phyloP scores from a whole-genome alignment of 2,797 vertebrate genomes.

The Oryzias dopingdopingensis region DNA sequence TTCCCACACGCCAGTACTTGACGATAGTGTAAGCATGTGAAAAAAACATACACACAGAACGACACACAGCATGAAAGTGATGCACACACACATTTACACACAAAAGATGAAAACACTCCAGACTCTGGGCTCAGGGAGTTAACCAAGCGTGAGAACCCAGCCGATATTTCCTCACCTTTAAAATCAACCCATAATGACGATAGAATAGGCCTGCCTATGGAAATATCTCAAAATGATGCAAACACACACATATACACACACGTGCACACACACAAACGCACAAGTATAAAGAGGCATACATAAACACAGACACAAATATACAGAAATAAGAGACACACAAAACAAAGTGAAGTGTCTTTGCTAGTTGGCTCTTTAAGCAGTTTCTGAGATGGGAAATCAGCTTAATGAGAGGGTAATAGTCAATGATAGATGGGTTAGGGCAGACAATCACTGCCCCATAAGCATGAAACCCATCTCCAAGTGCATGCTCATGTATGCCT shows the following conservation, averaged over 20 bases:
- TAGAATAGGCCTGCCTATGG: constrained; percentile 78
- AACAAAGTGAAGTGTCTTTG: constrained; percentile 62
- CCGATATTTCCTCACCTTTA: constrained; percentile 77
- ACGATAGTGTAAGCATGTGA: constrained; percentile 52
- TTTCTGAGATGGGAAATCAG: constrained; percentile 75
- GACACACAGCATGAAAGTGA: constrained; percentile 20
- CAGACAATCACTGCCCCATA: constrained; percentile 80
- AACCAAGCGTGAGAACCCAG: constrained; percentile 77
- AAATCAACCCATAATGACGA: constrained; percentile 74
- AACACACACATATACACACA: constrained; percentile 17
- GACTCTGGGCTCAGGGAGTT: constrained; percentile 71
- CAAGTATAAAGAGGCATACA: constrained; percentile 38
- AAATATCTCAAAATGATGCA: constrained; percentile 68
- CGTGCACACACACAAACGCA: constrained; percentile 32
- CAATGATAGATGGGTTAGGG: constrained; percentile 81
- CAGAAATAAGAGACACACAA: constrained; percentile 43
- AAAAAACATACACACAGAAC: constrained; percentile 36
- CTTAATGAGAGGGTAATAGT: constrained; percentile 79
- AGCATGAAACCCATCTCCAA: constrained; percentile 60
- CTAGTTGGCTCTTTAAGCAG: constrained; percentile 67
- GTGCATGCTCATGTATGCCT: constrained; percentile 57
- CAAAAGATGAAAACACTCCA: constrained; percentile 67
- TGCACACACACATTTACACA: constrained; percentile 14
- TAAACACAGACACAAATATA: constrained; percentile 55
- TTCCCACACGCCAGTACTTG: constrained; percentile 55